Percentiles rank a stretch among this genome's conserved stretches.
These are phyloP conservation scores for Epinotia bilunana DNA, from an alignment of 2,888 invertebrate species.

Conservation along the genomic window DNA sequence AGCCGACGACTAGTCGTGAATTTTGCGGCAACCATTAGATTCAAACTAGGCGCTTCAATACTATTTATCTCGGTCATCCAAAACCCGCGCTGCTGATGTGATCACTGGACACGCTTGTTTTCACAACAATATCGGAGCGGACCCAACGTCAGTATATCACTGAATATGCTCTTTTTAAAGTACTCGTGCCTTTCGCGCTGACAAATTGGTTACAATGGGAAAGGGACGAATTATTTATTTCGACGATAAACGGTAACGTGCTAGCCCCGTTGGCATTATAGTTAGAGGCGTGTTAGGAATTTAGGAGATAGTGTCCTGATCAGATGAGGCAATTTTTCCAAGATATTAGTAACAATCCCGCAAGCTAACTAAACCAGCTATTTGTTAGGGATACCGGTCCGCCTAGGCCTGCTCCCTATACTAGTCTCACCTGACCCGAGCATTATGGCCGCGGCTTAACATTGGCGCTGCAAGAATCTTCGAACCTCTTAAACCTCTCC, in stretches of 20 bases:
- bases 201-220: background rate
- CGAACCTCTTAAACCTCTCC: background rate
- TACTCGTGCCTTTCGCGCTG: background rate
- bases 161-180: background rate
- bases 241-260: constrained; percentile 3
- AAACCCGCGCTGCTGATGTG: background rate
- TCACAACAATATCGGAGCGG: background rate
- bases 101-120: background rate
- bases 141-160: background rate
- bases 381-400: background rate
- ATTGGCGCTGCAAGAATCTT: constrained; percentile 10
- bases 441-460: constrained; percentile 5
- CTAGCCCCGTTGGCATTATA: background rate
- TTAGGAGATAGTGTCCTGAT: constrained; percentile 6
- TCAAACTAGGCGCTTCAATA: background rate
- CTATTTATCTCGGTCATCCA: background rate
- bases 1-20: background rate
- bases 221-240: background rate
- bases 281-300: constrained; percentile 8
- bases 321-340: background rate
- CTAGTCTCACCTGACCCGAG: background rate
- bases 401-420: background rate
- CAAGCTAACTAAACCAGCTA: background rate
- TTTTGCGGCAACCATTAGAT: background rate
- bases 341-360: background rate